A percentile compares a stretch with the other conserved stretches of the same genome.
Conservation (phyloP, 1,140 invertebrate species). For the Papilio machaon region DNA sequence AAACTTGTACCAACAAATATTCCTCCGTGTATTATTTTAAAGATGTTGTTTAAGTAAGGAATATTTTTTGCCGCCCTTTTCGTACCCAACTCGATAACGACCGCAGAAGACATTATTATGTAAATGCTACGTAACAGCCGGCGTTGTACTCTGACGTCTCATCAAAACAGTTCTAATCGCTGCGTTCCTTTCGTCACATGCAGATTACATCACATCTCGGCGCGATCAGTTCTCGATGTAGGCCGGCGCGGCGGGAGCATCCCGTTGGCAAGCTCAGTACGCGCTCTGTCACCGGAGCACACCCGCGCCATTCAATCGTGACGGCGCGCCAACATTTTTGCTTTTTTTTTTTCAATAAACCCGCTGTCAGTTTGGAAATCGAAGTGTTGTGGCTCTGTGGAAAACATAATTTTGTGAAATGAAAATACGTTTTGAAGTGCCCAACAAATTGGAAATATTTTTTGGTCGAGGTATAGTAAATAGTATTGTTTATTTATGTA, state of each 20-base stretch:
- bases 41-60: not conserved
- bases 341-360: slow-evolving; percentile 47
- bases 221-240: slow-evolving; percentile 61
- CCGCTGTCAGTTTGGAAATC: slow-evolving; percentile 46
- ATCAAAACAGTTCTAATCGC: slow-evolving; percentile 60
- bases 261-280: slow-evolving; percentile 66
- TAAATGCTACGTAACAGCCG: slow-evolving; percentile 13
- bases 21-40: not conserved
- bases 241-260: slow-evolving; percentile 76
- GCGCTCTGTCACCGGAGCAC: slow-evolving; percentile 67
- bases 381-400: slow-evolving; percentile 46
- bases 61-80: slow-evolving; percentile 14
- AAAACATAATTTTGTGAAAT: slow-evolving; percentile 62
- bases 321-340: slow-evolving; percentile 48
- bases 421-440: slow-evolving; percentile 79
- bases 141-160: slow-evolving; percentile 52
- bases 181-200: slow-evolving; percentile 68
- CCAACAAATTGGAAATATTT: slow-evolving; percentile 78
- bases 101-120: slow-evolving; percentile 19
- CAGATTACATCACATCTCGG: slow-evolving; percentile 72
- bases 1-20: not conserved
- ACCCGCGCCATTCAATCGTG: slow-evolving; percentile 63
- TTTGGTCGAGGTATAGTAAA: slow-evolving; percentile 74
- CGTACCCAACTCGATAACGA: not conserved
- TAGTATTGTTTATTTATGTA: slow-evolving; percentile 31